phyloP scores from a whole-genome alignment of 2,888 invertebrate genomes.

The Dilophus febrilis region DNA sequence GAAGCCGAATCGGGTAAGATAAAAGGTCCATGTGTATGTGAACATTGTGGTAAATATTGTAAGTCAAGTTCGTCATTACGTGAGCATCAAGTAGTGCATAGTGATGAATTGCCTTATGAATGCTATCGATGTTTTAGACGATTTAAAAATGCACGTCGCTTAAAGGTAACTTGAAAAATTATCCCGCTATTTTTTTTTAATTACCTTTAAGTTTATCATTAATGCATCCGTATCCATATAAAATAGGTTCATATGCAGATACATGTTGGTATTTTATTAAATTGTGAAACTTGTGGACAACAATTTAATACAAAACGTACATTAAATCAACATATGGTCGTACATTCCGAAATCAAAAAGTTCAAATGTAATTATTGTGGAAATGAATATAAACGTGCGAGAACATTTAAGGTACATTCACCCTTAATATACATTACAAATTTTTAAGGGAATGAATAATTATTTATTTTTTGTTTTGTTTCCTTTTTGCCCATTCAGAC shows the following conservation, averaged over 20 bases:
- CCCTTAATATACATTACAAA: too few relatives aligned
- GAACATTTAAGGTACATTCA: conserved; percentile 18
- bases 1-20: conserved; percentile 17
- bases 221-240: too few relatives aligned
- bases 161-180: too few relatives aligned
- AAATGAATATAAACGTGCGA: conserved; percentile 26
- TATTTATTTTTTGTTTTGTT: neutral
- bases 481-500: conserved; percentile 17
- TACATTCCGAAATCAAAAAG: conserved; percentile 25
- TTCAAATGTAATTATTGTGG: conserved; percentile 26
- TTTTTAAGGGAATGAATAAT: too few relatives aligned
- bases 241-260: conserved; percentile 30
- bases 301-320: conserved; percentile 31
- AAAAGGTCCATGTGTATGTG: conserved; percentile 30
- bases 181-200: too few relatives aligned
- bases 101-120: conserved; percentile 29
- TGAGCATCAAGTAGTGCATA: conserved; percentile 33
- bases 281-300: conserved; percentile 28
- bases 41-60: conserved; percentile 31
- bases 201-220: too few relatives aligned
- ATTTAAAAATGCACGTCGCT: conserved; percentile 24
- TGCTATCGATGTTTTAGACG: conserved; percentile 26
- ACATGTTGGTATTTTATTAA: conserved; percentile 25
- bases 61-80: conserved; percentile 32
- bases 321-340: conserved; percentile 29